phyloP scores from a whole-genome alignment of 1,140 invertebrate species.

The Reticulitermes speratus region DNA sequence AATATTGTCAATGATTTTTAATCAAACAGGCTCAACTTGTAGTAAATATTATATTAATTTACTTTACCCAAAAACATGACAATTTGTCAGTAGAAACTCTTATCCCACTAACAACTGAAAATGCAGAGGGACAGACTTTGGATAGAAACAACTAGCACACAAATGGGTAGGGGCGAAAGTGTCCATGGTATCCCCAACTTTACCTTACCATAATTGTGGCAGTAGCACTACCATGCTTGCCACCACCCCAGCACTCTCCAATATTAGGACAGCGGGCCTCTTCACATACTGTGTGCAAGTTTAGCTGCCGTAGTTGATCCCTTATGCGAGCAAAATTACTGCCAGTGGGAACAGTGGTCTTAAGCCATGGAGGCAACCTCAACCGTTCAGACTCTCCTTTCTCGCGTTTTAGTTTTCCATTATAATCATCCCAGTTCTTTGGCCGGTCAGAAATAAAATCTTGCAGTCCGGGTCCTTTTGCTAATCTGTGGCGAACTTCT shows the following conservation, averaged over 20 bases:
- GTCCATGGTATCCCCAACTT: too few species aligned
- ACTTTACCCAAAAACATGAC: too few species aligned
- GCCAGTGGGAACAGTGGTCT: conserved; percentile 90
- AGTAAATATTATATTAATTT: too few species aligned
- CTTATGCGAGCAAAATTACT: conserved; percentile 85
- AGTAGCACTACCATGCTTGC: conserved; percentile 79
- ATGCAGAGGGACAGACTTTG: too few species aligned
- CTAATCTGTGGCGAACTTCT: conserved; percentile 50
- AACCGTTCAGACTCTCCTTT: conserved; percentile 80
- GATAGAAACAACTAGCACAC: too few species aligned
- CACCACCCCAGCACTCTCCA: conserved; percentile 99
- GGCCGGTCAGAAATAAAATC: conserved; percentile 60
- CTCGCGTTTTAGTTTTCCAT: conserved; percentile 79
- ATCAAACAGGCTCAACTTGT: too few species aligned
- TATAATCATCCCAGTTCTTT: conserved; percentile 63
- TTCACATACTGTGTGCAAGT: conserved; percentile 97
- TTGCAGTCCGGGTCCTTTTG: conserved; percentile 60
- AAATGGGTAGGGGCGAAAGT: too few species aligned
- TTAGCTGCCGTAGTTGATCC: conserved; percentile 80
- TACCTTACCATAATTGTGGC: conserved; percentile 83
- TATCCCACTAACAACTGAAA: too few species aligned
- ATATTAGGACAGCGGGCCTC: conserved; percentile 99
- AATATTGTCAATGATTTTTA: too few species aligned
- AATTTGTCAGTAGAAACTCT: too few species aligned
- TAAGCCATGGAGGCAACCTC: conserved; percentile 94